These are phyloP conservation scores for Brachypteracias leptosomus DNA, from an alignment of 2,113 vertebrate species.

Conservation along the genomic window DNA sequence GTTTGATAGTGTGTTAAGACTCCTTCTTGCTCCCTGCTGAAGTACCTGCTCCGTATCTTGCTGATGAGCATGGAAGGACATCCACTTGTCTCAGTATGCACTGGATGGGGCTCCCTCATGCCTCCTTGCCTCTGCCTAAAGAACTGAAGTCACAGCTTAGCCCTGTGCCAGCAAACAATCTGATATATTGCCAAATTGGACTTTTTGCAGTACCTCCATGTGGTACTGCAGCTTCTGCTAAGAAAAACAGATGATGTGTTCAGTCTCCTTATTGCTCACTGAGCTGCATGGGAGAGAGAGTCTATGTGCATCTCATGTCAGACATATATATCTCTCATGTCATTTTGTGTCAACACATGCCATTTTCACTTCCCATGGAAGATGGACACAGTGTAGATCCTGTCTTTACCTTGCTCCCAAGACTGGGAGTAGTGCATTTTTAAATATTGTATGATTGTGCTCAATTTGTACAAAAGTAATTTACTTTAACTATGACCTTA, in stretches of 20 bases:
- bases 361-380: background rate
- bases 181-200: background rate
- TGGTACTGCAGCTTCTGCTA: background rate
- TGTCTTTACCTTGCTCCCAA: background rate
- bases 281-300: background rate
- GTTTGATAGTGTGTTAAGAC: background rate
- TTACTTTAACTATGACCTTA: conserved; percentile 51
- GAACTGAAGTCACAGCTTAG: background rate
- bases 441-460: background rate
- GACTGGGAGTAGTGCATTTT: background rate
- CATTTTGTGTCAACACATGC: background rate
- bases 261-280: background rate
- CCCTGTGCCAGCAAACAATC: background rate
- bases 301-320: accelerated
- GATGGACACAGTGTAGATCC: background rate
- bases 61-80: background rate
- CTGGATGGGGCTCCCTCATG: background rate
- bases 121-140: background rate
- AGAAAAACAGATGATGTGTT: background rate
- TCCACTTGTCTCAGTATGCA: background rate
- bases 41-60: background rate
- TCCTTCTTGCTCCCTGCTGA: background rate
- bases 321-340: background rate
- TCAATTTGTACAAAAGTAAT: conserved; percentile 44
- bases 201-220: background rate